phyloP scores from a whole-genome alignment of 2,888 invertebrate genomes.

The Melieria crassipennis region DNA sequence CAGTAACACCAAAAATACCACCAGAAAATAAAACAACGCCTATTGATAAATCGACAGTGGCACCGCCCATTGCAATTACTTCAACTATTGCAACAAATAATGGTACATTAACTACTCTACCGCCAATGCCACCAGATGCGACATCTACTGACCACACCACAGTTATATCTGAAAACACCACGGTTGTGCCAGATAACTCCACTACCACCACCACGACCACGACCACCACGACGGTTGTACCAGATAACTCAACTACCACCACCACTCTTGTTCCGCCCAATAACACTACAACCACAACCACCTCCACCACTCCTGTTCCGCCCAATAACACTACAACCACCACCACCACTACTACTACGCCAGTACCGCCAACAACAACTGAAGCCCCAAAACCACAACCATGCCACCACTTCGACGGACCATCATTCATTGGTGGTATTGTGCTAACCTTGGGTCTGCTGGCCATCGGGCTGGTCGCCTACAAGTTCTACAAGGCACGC shows the following conservation, averaged over 20 bases:
- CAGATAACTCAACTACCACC: conserved; percentile 41
- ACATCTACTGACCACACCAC: conserved; percentile 31
- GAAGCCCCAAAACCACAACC: conserved; percentile 53
- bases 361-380: conserved; percentile 45
- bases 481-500: conserved; percentile 88
- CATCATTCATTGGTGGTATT: conserved; percentile 87
- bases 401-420: conserved; percentile 74
- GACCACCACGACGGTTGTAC: conserved; percentile 32
- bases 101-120: conserved; percentile 11
- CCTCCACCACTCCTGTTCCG: conserved; percentile 47
- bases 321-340: conserved; percentile 41
- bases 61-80: neutral
- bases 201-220: conserved; percentile 40
- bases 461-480: conserved; percentile 83
- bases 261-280: conserved; percentile 35
- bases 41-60: too few relatives aligned
- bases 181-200: conserved; percentile 36
- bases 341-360: conserved; percentile 46
- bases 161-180: conserved; percentile 11
- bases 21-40: too few relatives aligned
- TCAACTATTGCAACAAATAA: neutral
- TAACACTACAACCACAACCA: conserved; percentile 42
- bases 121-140: conserved; percentile 16
- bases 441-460: conserved; percentile 81
- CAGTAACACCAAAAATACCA: neutral